Conservation (phyloP, 2,113 vertebrate genomes). For the Tringa solitaria region DNA sequence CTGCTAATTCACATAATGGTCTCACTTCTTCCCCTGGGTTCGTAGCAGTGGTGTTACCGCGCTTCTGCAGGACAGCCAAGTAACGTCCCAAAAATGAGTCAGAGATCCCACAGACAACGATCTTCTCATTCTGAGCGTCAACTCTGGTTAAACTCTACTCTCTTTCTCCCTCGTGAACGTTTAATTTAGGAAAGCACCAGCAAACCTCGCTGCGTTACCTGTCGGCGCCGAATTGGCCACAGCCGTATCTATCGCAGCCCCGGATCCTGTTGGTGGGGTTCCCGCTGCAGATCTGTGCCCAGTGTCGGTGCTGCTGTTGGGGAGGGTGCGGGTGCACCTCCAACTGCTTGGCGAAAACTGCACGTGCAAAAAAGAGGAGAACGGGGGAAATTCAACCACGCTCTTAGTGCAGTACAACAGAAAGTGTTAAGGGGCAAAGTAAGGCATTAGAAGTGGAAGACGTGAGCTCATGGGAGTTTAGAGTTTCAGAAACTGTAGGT, state of each 20-base stretch:
- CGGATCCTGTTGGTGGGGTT: constrained; percentile 66
- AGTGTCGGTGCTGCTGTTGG: constrained; percentile 26
- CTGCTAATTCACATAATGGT: neutral
- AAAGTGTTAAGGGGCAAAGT: neutral
- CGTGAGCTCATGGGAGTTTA: accelerated
- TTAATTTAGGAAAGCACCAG: neutral
- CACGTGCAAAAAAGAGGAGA: neutral
- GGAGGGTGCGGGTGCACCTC: neutral
- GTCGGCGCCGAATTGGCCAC: constrained; percentile 36
- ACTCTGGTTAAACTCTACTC: neutral
- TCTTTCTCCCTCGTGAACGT: neutral
- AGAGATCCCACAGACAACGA: neutral
- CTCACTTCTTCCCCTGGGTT: neutral
- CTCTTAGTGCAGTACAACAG: neutral
- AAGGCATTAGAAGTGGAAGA: neutral
- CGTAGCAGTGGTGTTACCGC: neutral
- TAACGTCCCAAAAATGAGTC: neutral
- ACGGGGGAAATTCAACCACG: accelerated
- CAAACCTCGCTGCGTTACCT: neutral
- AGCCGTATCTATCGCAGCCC: constrained; percentile 64
- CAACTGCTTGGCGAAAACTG: constrained; percentile 14
- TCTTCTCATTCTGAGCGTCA: neutral
- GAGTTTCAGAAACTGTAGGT: neutral
- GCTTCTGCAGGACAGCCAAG: neutral
- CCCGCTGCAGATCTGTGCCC: constrained; percentile 63